Evolutionary conservation across 2,888 invertebrate genomes (phyloP).

Genomic region (Folsomia candida): DNA sequence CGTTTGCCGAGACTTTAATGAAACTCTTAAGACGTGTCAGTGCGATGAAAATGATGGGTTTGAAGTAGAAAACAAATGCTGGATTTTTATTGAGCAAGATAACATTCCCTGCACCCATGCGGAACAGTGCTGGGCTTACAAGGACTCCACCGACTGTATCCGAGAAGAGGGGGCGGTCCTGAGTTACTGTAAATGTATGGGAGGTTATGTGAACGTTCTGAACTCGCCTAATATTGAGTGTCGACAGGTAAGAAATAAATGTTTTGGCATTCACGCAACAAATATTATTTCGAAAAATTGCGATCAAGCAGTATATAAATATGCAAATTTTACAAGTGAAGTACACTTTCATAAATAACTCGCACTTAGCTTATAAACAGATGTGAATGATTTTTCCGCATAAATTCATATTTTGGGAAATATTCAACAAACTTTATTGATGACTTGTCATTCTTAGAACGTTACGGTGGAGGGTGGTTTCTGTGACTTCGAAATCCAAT

Average conservation of each 20-base stretch:
- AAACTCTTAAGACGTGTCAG: not conserved
- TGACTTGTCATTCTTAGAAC: not conserved
- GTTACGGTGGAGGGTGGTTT: not conserved
- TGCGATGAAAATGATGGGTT: constrained; percentile 1
- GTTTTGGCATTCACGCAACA: too few relatives aligned
- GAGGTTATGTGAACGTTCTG: not conserved
- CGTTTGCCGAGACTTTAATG: too few relatives aligned
- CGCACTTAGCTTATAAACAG: too few relatives aligned
- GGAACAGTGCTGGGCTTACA: not conserved
- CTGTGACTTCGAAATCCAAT: not conserved
- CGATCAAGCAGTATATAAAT: too few relatives aligned
- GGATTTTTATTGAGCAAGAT: not conserved
- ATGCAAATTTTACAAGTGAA: too few relatives aligned
- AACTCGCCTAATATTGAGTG: not conserved
- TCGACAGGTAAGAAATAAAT: not conserved
- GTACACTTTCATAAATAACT: too few relatives aligned
- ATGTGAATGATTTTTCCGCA: too few relatives aligned
- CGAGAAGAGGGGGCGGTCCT: not conserved
- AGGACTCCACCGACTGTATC: not conserved
- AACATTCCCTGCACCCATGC: not conserved
- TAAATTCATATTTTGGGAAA: not conserved
- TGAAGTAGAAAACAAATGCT: too few relatives aligned
- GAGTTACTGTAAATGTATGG: not conserved
- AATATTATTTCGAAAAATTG: too few relatives aligned
- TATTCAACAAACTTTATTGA: not conserved